Percentiles rank a stretch among this genome's conserved stretches.
Evolutionary conservation across 2,113 vertebrate species (phyloP).

Genomic region (Genyomyrus donnyi): DNA sequence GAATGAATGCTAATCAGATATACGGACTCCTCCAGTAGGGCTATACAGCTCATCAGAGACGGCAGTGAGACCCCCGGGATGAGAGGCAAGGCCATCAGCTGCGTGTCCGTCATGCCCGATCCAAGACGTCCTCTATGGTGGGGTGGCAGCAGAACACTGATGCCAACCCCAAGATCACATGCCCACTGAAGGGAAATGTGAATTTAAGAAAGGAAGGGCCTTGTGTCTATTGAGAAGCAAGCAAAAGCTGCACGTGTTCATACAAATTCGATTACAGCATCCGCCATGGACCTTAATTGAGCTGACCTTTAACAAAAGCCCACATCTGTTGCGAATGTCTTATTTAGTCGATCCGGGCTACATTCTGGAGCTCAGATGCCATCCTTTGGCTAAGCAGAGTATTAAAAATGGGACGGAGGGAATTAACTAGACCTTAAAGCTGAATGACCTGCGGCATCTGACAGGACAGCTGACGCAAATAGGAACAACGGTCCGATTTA

Average conservation of each 20-base stretch:
- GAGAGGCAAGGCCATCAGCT: neutral
- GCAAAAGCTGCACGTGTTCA: neutral
- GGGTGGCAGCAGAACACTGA: neutral
- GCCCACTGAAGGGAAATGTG: neutral
- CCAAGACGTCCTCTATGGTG: neutral
- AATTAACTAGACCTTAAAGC: neutral
- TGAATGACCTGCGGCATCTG: neutral
- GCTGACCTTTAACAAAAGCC: neutral
- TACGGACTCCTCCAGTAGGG: constrained; percentile 10
- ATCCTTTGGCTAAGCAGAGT: neutral
- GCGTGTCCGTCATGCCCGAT: neutral
- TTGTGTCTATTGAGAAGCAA: too few relatives aligned
- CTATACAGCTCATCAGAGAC: constrained; percentile 5
- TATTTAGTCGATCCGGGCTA: neutral
- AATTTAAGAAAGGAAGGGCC: neutral
- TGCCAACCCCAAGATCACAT: neutral
- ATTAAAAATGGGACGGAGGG: neutral
- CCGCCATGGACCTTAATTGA: neutral
- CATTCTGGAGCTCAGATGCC: neutral
- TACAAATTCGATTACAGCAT: neutral
- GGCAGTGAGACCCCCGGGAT: constrained; percentile 12
- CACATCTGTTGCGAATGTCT: neutral
- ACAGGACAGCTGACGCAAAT: constrained; percentile 8
- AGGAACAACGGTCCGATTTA: constrained; percentile 13
- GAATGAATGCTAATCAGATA: constrained; percentile 32